These are phyloP conservation scores for Hyles euphorbiae DNA, from an alignment of 1,140 invertebrate genomes.

Conservation along the genomic window DNA sequence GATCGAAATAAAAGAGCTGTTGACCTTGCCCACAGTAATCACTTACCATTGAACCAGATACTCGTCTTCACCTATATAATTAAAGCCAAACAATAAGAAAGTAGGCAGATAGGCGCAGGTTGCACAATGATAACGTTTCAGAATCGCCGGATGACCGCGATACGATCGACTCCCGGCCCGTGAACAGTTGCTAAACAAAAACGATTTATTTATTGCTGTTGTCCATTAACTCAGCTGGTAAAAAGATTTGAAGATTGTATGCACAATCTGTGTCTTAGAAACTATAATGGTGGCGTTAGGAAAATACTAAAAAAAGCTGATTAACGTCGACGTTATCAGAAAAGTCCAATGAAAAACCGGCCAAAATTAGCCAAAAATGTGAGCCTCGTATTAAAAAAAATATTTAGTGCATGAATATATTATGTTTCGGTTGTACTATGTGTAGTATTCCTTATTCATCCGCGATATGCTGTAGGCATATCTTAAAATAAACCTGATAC, in stretches of 20 bases:
- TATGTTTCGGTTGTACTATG: too few species aligned
- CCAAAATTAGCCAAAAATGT: not conserved
- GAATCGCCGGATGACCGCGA: conserved; percentile 63
- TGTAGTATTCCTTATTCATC: too few species aligned
- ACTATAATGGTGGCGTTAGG: too few species aligned
- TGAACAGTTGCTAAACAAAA: conserved; percentile 49
- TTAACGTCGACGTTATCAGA: not conserved
- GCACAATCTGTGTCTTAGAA: too few species aligned
- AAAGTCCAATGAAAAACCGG: too few species aligned
- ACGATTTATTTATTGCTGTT: conserved; percentile 40
- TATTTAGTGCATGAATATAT: too few species aligned
- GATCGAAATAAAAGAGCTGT: too few species aligned
- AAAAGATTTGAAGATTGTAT: not conserved
- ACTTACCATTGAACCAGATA: conserved; percentile 11
- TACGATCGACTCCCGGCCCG: conserved; percentile 41
- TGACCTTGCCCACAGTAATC: conserved; percentile 2
- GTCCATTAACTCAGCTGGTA: conserved; percentile 15
- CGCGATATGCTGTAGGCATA: too few species aligned
- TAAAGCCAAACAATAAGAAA: conserved; percentile 68
- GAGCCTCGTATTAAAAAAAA: too few species aligned
- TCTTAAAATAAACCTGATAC: too few species aligned
- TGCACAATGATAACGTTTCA: conserved; percentile 42
- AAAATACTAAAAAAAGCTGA: not conserved
- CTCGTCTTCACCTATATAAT: conserved; percentile 28
- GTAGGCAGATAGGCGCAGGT: conserved; percentile 32